Evolutionary conservation across 2,113 vertebrate species (phyloP).

Genomic region (Hyperoodon ampullatus): DNA sequence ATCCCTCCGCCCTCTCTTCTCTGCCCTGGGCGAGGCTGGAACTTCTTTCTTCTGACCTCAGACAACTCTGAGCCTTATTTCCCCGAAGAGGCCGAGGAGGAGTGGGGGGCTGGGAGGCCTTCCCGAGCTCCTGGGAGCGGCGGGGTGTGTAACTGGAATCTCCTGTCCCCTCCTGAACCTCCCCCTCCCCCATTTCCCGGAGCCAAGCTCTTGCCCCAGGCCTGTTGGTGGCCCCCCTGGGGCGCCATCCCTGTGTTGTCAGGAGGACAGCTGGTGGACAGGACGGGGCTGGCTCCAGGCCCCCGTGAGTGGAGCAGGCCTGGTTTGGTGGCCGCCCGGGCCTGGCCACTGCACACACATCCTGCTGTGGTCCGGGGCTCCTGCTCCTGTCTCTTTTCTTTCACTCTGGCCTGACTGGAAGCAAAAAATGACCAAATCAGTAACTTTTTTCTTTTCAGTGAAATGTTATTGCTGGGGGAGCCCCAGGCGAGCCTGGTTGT

Average conservation of each 20-base stretch:
- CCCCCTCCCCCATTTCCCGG: constrained; percentile 10
- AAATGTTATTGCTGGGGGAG: constrained; percentile 39
- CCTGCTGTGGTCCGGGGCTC: not conserved
- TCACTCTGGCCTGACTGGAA: constrained; percentile 78
- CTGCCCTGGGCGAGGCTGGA: constrained; percentile 59
- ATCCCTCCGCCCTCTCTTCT: constrained; percentile 49
- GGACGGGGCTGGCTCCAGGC: not conserved
- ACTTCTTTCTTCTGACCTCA: constrained; percentile 73
- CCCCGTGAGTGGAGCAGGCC: not conserved
- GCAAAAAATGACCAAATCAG: constrained; percentile 85
- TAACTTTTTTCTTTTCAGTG: constrained; percentile 85
- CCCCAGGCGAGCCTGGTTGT: constrained; percentile 71
- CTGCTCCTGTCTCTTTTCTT: not conserved
- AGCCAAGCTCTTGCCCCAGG: not conserved
- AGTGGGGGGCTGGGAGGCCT: not conserved
- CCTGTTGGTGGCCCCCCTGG: fast-evolving
- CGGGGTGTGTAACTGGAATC: constrained; percentile 52
- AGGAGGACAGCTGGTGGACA: not conserved
- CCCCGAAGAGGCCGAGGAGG: not conserved
- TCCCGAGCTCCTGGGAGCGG: not conserved
- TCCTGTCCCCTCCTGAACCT: not conserved
- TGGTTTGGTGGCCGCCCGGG: not conserved
- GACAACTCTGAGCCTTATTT: constrained; percentile 77
- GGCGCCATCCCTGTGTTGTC: fast-evolving
- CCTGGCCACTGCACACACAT: not conserved